These are phyloP conservation scores for Artemia sinica DNA, from an alignment of 2,888 invertebrate species.

Conservation along the genomic window DNA sequence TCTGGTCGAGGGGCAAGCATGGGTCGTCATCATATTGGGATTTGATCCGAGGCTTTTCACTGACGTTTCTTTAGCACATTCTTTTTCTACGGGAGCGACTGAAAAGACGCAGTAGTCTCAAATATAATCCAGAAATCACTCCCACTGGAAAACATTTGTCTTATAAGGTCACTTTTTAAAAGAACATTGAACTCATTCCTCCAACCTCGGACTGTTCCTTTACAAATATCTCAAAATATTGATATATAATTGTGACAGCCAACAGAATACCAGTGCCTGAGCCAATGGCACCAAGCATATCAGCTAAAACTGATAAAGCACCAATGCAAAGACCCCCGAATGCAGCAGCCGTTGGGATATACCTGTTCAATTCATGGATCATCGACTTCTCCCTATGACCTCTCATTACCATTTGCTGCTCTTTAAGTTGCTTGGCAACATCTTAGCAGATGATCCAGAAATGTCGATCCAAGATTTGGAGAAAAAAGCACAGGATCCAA, in stretches of 20 bases:
- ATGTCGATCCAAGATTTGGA: constrained; percentile 82
- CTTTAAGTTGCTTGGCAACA: constrained; percentile 96
- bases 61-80: too few relatives aligned
- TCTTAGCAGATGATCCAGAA: constrained; percentile 96
- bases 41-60: too few relatives aligned
- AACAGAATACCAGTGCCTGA: constrained; percentile 94
- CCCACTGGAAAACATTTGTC: too few relatives aligned
- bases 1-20: too few relatives aligned
- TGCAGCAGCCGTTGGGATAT: constrained; percentile 98
- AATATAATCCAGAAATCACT: too few relatives aligned
- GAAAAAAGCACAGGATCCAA: constrained; percentile 99
- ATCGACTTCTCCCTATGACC: constrained; percentile 97
- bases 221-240: constrained; percentile 99
- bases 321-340: constrained; percentile 99
- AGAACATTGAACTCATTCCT: constrained; percentile 88
- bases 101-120: too few relatives aligned
- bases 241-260: constrained; percentile 98
- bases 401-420: constrained; percentile 99
- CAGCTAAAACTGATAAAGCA: constrained; percentile 91
- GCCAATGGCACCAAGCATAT: constrained; percentile 96
- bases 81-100: too few relatives aligned
- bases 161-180: constrained; percentile 43
- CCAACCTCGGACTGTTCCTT: constrained; percentile 99
- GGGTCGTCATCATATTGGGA: too few relatives aligned
- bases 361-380: constrained; percentile 97